Percentiles rank a stretch among this genome's conserved stretches.
Evolutionary conservation across 2,113 vertebrate species (phyloP).

Genomic region (Cebus imitator): DNA sequence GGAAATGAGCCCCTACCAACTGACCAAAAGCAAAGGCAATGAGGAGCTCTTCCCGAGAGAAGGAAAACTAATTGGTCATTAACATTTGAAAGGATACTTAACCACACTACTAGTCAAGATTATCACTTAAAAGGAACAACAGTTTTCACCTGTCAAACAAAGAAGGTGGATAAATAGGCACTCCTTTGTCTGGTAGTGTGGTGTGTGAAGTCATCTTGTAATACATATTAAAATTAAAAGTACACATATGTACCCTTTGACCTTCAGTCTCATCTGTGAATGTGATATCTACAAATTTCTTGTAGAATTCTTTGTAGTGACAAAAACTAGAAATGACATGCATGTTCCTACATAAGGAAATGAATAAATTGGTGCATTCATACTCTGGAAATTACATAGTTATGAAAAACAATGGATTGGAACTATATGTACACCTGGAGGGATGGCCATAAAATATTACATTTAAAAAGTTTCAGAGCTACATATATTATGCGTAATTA

Average conservation of each 20-base stretch:
- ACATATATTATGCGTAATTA: neutral
- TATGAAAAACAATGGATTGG: neutral
- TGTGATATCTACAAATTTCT: neutral
- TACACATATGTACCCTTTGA: neutral
- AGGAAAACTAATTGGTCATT: neutral
- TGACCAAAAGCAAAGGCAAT: neutral
- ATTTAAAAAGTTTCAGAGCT: neutral
- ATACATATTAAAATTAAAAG: neutral
- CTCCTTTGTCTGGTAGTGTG: neutral
- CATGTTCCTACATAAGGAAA: neutral
- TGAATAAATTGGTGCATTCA: neutral
- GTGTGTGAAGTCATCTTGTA: neutral
- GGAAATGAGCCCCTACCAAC: neutral
- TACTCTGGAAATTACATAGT: neutral
- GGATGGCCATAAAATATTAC: neutral
- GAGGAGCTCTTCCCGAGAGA: neutral
- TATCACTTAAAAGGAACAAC: neutral
- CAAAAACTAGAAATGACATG: neutral
- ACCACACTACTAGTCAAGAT: neutral
- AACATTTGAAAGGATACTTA: constrained; percentile 4
- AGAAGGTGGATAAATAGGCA: neutral
- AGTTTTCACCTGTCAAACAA: neutral
- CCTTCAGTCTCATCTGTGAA: neutral
- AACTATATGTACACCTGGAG: neutral
- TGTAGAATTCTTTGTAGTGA: neutral